Base-by-base conservation (phyloP, 2,888 invertebrate genomes). In the Athalia rosae region DNA sequence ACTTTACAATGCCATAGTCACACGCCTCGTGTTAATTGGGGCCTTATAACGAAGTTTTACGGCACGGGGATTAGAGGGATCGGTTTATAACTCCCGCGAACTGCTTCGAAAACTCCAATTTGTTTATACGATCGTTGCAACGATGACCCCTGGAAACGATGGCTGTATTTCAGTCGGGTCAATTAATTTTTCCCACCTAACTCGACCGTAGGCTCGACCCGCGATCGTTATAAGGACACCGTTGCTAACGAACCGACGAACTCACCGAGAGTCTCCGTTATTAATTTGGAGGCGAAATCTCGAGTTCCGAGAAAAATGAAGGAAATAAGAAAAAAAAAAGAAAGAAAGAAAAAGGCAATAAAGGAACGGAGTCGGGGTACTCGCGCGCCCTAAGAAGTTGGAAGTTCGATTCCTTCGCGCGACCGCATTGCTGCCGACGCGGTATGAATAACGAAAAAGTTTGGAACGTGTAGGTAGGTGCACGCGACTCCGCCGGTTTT, bases 1-100 rank as follows among this genome's bases (percentile, higher is more conserved):
- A 66, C 64, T 76, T 86, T 85, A 85, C 83, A 87, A 85, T 86
- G 83, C 83, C 61, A 50, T 79, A 83, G 83, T 87, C 84, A 83
- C 85, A 82, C 84, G 80, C 79, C 78, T 63, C 63, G 86, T 85
- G 87, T 88, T 88, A 87, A 88, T 87, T 87, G 87, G 28, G 85
- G 82, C 77, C 79, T 79, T 80, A 79, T 79, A 76, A 81, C 76
- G 76, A 63, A 67, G 62, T 82, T 86, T 85, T 85, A 84, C 84
- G 83, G 66, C 82, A 78, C 69, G 77, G 15, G 81, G 80, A 83
- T 85, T 87, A 87, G 86, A 86, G 84, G 85, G 83, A 85, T 86
- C 85, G 84, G 81, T 87, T 88, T 88, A 87, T 85, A 86, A 79
- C 84, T 78, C 77, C 28, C 28, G 28, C 79, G 79, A 74, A 62